Percentiles rank a stretch among this genome's conserved stretches.
Evolutionary conservation across 2,888 invertebrate genomes (phyloP).

Genomic region (Meghimatium bilineatum): DNA sequence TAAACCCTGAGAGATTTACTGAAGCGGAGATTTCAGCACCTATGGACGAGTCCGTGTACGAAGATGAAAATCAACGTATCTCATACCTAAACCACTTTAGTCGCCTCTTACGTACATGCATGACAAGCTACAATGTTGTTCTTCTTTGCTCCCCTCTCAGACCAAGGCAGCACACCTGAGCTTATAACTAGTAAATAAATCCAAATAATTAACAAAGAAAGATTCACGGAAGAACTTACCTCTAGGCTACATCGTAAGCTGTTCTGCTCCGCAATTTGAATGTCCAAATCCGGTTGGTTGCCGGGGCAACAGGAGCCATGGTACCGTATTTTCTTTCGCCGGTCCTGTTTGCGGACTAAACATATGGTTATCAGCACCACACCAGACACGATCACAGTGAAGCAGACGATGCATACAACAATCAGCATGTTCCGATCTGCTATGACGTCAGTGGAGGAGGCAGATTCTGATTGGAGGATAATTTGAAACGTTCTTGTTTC

Average conservation of each 20-base stretch:
- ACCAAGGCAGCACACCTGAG: too few relatives aligned
- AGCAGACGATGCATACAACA: conserved; percentile 51
- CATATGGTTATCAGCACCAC: conserved; percentile 51
- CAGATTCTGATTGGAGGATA: conserved; percentile 17
- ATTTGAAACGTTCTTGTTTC: conserved; percentile 27
- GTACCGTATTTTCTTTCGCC: conserved; percentile 44
- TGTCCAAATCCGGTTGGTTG: neutral
- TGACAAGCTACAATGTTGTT: too few relatives aligned
- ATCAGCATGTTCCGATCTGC: conserved; percentile 52
- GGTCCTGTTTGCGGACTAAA: conserved; percentile 50
- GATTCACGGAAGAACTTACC: neutral
- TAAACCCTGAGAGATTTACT: too few relatives aligned
- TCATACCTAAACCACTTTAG: too few relatives aligned
- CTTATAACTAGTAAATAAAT: too few relatives aligned
- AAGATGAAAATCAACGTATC: too few relatives aligned
- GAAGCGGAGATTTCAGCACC: too few relatives aligned
- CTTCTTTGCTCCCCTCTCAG: too few relatives aligned
- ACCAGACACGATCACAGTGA: conserved; percentile 52
- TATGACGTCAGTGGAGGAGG: neutral
- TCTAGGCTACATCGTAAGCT: conserved; percentile 16
- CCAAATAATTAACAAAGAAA: neutral
- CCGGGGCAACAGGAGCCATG: neutral
- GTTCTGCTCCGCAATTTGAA: neutral
- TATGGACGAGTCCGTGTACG: too few relatives aligned
- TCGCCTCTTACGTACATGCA: too few relatives aligned